These are phyloP conservation scores for Edolisoma coerulescens DNA, from an alignment of 2,113 vertebrate species.

Conservation along the genomic window DNA sequence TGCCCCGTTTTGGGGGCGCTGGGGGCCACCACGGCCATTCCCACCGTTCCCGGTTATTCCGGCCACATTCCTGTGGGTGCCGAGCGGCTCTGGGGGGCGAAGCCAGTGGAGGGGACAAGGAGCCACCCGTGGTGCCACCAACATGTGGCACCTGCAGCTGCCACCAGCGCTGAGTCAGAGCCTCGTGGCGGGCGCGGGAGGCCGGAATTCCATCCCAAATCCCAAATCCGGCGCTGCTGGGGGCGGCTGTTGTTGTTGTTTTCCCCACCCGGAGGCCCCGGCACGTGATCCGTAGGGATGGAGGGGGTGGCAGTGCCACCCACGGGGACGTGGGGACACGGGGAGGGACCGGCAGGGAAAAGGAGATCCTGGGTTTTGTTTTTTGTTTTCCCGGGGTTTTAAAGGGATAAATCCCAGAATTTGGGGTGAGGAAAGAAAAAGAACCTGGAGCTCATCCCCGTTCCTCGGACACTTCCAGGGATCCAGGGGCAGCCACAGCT, in stretches of 20 bases:
- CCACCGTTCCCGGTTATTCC: not conserved
- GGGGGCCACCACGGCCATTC: not conserved
- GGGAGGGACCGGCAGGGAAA: not conserved
- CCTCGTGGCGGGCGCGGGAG: not conserved
- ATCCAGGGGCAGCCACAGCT: not conserved
- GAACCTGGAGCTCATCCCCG: not conserved
- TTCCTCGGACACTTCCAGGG: not conserved
- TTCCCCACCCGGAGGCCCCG: not conserved
- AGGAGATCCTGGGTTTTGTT: not conserved
- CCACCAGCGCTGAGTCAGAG: not conserved
- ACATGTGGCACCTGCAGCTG: not conserved
- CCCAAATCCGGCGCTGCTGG: not conserved
- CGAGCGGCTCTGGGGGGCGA: not conserved
- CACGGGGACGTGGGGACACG: not conserved
- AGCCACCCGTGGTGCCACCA: not conserved
- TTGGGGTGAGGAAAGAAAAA: too few relatives aligned
- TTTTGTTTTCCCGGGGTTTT: not conserved
- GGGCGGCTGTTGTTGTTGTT: not conserved
- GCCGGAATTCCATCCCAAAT: not conserved
- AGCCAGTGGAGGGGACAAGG: not conserved
- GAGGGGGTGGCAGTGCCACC: not conserved
- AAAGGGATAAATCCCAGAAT: not conserved
- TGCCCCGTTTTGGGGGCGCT: fast-evolving
- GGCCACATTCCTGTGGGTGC: not conserved
- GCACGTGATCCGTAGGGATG: not conserved